Percentiles rank a stretch among this genome's conserved stretches.
Conservation (phyloP, 2,797 vertebrate genomes). For the Thalassophryne amazonica region DNA sequence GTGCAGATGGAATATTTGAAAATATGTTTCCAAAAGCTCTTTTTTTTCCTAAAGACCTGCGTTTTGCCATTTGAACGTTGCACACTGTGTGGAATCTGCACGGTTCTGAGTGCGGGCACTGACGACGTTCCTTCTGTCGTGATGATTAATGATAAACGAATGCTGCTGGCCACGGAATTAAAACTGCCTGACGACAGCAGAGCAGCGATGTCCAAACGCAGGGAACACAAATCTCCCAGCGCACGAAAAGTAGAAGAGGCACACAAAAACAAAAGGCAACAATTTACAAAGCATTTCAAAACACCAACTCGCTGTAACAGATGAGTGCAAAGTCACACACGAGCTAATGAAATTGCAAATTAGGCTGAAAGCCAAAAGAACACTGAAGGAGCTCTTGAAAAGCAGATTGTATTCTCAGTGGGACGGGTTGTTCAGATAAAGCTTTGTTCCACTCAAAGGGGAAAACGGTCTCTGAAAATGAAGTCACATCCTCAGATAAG, state of each 20-base stretch:
- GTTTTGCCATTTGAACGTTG: too few relatives aligned
- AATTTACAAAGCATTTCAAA: constrained; percentile 14
- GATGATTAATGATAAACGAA: constrained; percentile 39
- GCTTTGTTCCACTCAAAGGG: neutral
- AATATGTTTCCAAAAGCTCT: constrained; percentile 32
- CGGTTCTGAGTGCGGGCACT: neutral
- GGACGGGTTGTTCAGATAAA: constrained; percentile 14
- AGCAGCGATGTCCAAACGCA: constrained; percentile 34
- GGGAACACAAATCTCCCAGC: constrained; percentile 23
- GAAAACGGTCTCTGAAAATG: constrained; percentile 12
- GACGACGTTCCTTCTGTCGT: constrained; percentile 33
- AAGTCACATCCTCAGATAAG: constrained; percentile 13
- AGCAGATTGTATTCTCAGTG: constrained; percentile 1
- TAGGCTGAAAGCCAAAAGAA: constrained; percentile 3
- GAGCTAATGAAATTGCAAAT: constrained; percentile 15
- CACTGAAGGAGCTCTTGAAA: constrained; percentile 17
- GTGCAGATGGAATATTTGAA: constrained; percentile 35
- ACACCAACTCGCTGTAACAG: constrained; percentile 1
- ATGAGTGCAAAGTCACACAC: constrained; percentile 10
- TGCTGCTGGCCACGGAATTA: constrained; percentile 24
- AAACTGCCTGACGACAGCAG: constrained; percentile 33
- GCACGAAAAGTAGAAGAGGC: constrained; percentile 6
- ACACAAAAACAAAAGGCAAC: constrained; percentile 11
- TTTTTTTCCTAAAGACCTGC: too few relatives aligned
- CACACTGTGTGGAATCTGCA: constrained; percentile 5